A percentile compares a stretch with the other conserved stretches of the same genome.
phyloP scores from a whole-genome alignment of 2,888 invertebrate species.

The Rotaria sp. region DNA sequence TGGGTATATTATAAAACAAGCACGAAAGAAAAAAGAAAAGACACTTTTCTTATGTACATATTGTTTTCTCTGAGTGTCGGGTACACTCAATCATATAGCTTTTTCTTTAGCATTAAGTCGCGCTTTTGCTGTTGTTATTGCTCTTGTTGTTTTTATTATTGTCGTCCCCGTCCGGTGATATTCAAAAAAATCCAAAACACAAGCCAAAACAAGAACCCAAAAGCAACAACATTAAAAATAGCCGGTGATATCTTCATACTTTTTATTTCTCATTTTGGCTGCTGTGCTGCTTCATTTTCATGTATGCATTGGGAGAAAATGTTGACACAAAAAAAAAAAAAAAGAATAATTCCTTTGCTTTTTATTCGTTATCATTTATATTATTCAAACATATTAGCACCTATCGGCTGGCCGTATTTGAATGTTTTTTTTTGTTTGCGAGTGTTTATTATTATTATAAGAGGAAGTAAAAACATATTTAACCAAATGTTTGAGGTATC shows the following conservation, averaged over 20 bases:
- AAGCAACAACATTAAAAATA: neutral
- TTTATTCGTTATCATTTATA: neutral
- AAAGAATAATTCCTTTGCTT: neutral
- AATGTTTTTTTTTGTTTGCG: neutral
- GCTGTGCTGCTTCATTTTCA: neutral
- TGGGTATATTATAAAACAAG: neutral
- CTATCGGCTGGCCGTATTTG: neutral
- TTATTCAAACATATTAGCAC: neutral
- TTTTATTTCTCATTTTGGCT: neutral
- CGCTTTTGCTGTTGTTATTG: neutral
- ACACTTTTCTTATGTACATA: neutral
- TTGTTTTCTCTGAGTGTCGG: neutral
- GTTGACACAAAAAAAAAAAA: neutral
- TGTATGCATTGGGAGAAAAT: neutral
- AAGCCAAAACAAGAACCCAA: neutral
- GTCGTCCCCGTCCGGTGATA: neutral
- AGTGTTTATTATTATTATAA: neutral
- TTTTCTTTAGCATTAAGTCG: neutral
- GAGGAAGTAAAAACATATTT: neutral
- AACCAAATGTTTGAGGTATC: neutral
- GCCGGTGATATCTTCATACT: neutral
- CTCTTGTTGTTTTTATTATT: neutral
- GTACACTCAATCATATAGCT: neutral
- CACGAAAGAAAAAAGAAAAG: too few relatives aligned
- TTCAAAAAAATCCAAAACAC: neutral